Percentiles rank a stretch among this genome's conserved stretches.
Conservation (phyloP, 2,113 vertebrate genomes). For the Butastur rufipennis region DNA sequence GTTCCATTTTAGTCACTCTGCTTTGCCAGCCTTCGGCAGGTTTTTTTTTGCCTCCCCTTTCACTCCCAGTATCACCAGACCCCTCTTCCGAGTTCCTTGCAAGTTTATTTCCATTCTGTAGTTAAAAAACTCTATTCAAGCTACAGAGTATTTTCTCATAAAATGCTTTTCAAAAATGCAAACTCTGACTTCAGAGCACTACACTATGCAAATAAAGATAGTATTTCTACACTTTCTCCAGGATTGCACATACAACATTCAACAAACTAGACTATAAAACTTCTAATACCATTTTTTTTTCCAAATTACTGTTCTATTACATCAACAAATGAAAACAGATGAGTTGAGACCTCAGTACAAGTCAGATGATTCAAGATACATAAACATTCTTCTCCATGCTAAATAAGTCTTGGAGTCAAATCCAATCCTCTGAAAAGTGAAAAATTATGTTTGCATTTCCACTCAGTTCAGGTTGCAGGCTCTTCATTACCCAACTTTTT, state of each 20-base stretch:
- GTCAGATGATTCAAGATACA: background rate
- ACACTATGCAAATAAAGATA: background rate
- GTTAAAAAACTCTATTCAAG: background rate
- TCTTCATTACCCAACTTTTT: background rate
- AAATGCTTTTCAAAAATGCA: background rate
- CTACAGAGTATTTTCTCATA: background rate
- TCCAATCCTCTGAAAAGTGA: background rate
- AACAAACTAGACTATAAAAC: background rate
- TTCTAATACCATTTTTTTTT: background rate
- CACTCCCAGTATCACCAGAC: background rate
- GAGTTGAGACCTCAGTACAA: background rate
- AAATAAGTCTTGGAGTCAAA: background rate
- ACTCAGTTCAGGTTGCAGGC: background rate
- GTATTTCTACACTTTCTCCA: background rate
- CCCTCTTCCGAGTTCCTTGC: background rate
- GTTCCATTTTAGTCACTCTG: background rate
- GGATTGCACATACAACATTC: background rate
- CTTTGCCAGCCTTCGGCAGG: background rate
- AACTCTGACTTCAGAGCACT: background rate
- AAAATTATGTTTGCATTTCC: background rate
- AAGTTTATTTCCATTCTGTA: background rate
- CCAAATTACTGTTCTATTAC: background rate
- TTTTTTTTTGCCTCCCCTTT: background rate
- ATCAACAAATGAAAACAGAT: background rate
- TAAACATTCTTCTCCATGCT: background rate